phyloP scores from a whole-genome alignment of 1,140 invertebrate species.

The Drosophila subpulchrella region DNA sequence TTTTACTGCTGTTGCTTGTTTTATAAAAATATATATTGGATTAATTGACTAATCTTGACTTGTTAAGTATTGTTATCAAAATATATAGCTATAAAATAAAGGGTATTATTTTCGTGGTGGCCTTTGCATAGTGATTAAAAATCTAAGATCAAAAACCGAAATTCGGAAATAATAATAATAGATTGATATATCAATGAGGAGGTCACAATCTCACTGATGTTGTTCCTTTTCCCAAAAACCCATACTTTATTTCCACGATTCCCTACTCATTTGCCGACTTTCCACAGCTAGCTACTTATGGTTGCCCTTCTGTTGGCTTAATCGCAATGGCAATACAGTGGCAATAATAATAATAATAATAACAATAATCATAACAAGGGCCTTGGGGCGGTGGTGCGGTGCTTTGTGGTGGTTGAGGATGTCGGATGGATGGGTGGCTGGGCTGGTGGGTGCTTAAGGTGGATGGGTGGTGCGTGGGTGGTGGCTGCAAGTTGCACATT shows the following conservation, averaged over 20 bases:
- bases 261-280: background rate
- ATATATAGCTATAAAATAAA: too few species aligned
- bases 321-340: constrained; percentile 27
- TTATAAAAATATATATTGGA: too few species aligned
- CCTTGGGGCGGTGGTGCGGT: constrained; percentile 3
- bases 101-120: too few species aligned
- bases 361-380: constrained; percentile 38
- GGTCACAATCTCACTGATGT: background rate
- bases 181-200: background rate
- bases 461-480: background rate
- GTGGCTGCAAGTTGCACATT: constrained; percentile 48
- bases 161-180: too few species aligned
- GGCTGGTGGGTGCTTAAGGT: background rate
- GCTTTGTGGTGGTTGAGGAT: constrained; percentile 1
- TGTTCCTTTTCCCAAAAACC: background rate
- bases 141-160: too few species aligned
- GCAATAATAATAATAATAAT: constrained; percentile 43
- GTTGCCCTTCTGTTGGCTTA: constrained; percentile 16
- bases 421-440: background rate
- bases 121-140: too few species aligned
- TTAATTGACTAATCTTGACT: too few species aligned
- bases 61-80: too few species aligned
- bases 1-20: too few species aligned
- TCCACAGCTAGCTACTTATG: background rate
- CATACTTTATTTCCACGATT: background rate